These are phyloP conservation scores for Metopia argyrocephala DNA, from an alignment of 2,888 invertebrate species.

Conservation along the genomic window DNA sequence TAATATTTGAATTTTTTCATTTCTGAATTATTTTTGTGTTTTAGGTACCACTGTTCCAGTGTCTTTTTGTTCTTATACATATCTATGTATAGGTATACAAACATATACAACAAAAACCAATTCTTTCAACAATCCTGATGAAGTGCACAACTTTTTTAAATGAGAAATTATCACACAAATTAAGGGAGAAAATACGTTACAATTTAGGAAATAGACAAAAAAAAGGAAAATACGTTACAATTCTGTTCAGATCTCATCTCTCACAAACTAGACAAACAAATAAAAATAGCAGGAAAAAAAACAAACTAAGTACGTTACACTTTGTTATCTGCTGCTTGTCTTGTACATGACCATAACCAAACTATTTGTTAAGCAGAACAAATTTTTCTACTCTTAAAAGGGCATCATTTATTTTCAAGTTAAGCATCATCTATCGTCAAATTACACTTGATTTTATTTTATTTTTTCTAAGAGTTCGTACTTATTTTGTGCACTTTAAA, in stretches of 20 bases:
- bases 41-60: no score
- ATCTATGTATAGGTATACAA: no score
- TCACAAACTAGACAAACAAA: no score
- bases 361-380: conserved; percentile 18
- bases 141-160: neutral
- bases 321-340: neutral
- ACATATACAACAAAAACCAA: neutral
- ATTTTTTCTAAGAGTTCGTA: neutral
- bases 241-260: neutral
- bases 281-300: no score
- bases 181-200: neutral
- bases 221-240: neutral
- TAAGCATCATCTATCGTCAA: neutral
- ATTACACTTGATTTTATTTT: conserved; percentile 45
- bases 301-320: neutral
- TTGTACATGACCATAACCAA: conserved; percentile 6
- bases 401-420: neutral
- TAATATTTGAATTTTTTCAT: no score
- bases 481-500: neutral
- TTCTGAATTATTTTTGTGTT: no score
- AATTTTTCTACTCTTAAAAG: neutral
- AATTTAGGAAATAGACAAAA: neutral
- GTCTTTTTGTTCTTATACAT: no score
- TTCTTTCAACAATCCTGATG: neutral
- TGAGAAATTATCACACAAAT: neutral